Conservation (phyloP, 2,888 invertebrate species). For the Ecdyonurus torrentis region DNA sequence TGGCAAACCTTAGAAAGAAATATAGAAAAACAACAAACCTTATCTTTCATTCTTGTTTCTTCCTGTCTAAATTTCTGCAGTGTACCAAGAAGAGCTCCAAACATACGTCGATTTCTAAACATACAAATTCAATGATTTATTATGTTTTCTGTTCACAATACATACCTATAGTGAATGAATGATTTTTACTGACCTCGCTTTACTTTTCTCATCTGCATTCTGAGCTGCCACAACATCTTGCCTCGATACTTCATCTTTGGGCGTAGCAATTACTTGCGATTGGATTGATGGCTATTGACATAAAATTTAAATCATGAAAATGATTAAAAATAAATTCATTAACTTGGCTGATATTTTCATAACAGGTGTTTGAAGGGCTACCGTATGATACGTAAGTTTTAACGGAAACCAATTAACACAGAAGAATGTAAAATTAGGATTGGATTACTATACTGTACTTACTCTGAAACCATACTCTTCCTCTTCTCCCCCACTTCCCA, state of each 20-base stretch:
- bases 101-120: slow-evolving; percentile 86
- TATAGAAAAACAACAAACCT: slow-evolving; percentile 30
- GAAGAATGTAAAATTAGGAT: too few relatives aligned
- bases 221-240: slow-evolving; percentile 68
- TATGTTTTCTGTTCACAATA: too few relatives aligned
- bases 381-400: background rate
- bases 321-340: too few relatives aligned
- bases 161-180: too few relatives aligned
- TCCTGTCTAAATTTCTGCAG: slow-evolving; percentile 90
- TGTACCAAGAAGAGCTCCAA: slow-evolving; percentile 88
- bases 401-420: background rate
- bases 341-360: slow-evolving; percentile 18
- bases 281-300: slow-evolving; percentile 42
- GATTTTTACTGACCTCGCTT: slow-evolving; percentile 28
- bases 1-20: slow-evolving; percentile 6
- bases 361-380: slow-evolving; percentile 15
- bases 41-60: slow-evolving; percentile 74
- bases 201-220: slow-evolving; percentile 59
- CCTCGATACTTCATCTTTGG: slow-evolving; percentile 67
- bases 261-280: slow-evolving; percentile 62
- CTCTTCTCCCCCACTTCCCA: slow-evolving; percentile 26
- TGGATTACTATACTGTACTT: too few relatives aligned
- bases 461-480: slow-evolving; percentile 21
- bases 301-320: too few relatives aligned
- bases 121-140: too few relatives aligned